Conservation (phyloP, 2,888 invertebrate genomes). For the Caenorhabditis uteleia region DNA sequence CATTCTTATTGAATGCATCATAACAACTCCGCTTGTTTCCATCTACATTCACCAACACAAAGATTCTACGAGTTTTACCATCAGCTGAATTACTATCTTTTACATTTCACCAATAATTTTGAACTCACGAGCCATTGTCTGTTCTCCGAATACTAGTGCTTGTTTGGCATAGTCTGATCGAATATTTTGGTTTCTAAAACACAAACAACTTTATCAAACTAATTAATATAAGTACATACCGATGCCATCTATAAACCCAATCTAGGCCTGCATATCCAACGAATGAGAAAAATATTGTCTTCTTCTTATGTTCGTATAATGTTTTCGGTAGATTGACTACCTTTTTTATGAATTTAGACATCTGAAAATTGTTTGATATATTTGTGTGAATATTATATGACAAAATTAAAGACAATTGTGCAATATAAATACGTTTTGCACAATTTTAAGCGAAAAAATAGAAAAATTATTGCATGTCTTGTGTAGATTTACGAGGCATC, state of each 20-base stretch:
- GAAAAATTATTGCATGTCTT: too few relatives aligned
- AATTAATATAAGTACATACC: neutral
- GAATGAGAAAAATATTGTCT: constrained; percentile 50
- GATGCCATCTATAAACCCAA: constrained; percentile 36
- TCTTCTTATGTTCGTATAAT: constrained; percentile 59
- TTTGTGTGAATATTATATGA: too few relatives aligned
- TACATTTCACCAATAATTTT: neutral
- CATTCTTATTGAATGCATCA: constrained; percentile 62
- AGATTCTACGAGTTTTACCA: constrained; percentile 54
- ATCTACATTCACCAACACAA: constrained; percentile 58
- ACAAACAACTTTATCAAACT: neutral
- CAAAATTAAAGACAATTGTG: too few relatives aligned
- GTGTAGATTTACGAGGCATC: too few relatives aligned
- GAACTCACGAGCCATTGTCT: constrained; percentile 47
- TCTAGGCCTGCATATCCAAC: constrained; percentile 47
- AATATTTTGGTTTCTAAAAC: constrained; percentile 53
- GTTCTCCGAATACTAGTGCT: constrained; percentile 55
- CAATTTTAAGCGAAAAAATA: too few relatives aligned
- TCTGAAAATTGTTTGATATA: constrained; percentile 1
- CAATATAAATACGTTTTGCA: too few relatives aligned
- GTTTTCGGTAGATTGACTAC: constrained; percentile 36
- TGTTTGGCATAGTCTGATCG: constrained; percentile 55
- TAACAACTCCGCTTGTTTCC: constrained; percentile 57
- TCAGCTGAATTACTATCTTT: constrained; percentile 37
- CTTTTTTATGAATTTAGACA: constrained; percentile 38